Percentiles rank a stretch among this genome's conserved stretches.
phyloP scores from a whole-genome alignment of 2,888 invertebrate species.

The Bellardia bayeri region DNA sequence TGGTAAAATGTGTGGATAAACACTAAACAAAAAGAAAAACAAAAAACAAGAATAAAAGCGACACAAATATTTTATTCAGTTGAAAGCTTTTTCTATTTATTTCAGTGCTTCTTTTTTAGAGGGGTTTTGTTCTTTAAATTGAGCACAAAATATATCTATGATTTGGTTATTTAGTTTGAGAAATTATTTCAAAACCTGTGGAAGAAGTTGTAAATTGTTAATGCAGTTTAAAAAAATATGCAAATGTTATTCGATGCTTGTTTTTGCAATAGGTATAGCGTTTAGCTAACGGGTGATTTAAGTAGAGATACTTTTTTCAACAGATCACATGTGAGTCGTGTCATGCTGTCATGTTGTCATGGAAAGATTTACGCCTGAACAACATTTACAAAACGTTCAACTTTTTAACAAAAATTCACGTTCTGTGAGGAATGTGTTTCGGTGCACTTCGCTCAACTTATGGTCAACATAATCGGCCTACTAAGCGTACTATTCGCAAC shows the following conservation, averaged over 20 bases:
- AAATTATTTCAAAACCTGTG: background rate
- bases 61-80: constrained; percentile 62
- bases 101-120: background rate
- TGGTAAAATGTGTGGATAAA: constrained; percentile 62
- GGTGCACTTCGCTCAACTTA: too few relatives aligned
- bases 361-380: too few relatives aligned
- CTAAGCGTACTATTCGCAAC: too few relatives aligned
- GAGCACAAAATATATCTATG: constrained; percentile 21
- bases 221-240: background rate
- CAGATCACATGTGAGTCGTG: too few relatives aligned
- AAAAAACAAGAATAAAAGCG: background rate
- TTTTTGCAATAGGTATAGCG: background rate
- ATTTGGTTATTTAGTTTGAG: constrained; percentile 6
- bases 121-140: constrained; percentile 9
- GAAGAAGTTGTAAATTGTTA: constrained; percentile 1
- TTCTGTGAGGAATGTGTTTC: too few relatives aligned
- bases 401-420: too few relatives aligned
- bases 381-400: too few relatives aligned
- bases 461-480: too few relatives aligned
- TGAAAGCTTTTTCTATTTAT: constrained; percentile 51
- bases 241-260: background rate
- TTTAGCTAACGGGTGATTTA: too few relatives aligned
- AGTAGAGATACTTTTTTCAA: too few relatives aligned
- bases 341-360: too few relatives aligned
- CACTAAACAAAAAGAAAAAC: constrained; percentile 2